phyloP scores from a whole-genome alignment of 2,888 invertebrate species.

The Glyphotaelius pellucidus region DNA sequence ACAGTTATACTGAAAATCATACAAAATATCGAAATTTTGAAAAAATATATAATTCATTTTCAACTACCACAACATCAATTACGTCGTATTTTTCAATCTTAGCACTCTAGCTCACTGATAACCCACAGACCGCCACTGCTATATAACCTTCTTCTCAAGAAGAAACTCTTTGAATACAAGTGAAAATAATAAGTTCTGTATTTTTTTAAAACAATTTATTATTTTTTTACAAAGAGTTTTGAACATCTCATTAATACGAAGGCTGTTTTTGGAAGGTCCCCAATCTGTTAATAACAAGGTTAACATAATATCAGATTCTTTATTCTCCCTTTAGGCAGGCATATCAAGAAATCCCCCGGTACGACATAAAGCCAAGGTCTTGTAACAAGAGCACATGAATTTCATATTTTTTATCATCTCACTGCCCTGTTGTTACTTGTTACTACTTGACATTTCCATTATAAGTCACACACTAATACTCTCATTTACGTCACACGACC shows the following conservation, averaged over 20 bases:
- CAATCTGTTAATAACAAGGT: not conserved
- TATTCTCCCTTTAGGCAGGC: not conserved
- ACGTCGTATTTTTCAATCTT: too few species aligned
- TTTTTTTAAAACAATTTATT: too few species aligned
- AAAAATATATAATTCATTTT: too few species aligned
- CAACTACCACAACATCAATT: too few species aligned
- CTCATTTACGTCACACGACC: not conserved
- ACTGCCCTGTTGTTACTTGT: not conserved
- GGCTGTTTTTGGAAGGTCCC: not conserved
- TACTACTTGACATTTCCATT: not conserved
- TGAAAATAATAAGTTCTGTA: not conserved
- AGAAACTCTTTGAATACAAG: not conserved
- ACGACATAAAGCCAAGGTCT: not conserved
- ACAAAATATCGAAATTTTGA: too few species aligned
- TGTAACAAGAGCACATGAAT: not conserved
- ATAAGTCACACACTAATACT: not conserved
- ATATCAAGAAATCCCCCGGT: not conserved
- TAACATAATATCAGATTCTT: not conserved
- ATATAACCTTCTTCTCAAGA: too few species aligned
- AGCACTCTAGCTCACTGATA: too few species aligned
- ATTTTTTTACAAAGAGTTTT: not conserved
- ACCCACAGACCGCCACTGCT: too few species aligned
- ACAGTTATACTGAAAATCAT: too few species aligned
- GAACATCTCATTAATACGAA: not conserved
- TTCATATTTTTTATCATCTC: not conserved